Evolutionary conservation across 2,113 vertebrate species (phyloP).

Genomic region (Mesembrinibis cayennensis): DNA sequence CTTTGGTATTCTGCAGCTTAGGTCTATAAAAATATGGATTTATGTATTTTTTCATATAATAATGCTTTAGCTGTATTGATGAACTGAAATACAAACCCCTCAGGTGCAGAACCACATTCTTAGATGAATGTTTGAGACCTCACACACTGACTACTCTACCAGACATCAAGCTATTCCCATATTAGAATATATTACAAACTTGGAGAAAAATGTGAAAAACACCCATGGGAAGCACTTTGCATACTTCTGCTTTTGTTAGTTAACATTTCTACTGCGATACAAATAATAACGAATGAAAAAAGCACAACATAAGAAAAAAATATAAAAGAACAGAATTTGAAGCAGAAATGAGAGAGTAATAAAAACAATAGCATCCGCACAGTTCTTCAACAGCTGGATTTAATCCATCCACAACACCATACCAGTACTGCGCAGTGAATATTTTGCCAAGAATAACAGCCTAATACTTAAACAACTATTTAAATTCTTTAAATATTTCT

Average conservation of each 20-base stretch:
- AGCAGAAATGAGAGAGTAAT: neutral
- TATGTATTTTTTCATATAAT: neutral
- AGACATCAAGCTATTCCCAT: neutral
- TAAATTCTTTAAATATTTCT: constrained; percentile 3
- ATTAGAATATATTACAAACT: neutral
- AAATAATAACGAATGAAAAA: neutral
- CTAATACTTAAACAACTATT: neutral
- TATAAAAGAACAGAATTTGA: neutral
- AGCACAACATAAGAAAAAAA: neutral
- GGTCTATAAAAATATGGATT: neutral
- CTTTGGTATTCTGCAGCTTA: neutral
- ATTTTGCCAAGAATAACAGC: neutral
- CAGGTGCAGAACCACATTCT: neutral
- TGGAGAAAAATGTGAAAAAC: neutral
- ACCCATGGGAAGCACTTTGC: neutral
- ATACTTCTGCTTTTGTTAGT: neutral
- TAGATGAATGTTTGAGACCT: neutral
- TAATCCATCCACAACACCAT: neutral
- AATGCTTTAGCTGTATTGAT: neutral
- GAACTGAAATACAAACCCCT: neutral
- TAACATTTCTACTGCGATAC: neutral
- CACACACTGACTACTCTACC: neutral
- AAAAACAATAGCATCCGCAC: neutral
- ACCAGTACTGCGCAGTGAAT: neutral
- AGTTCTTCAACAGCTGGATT: neutral